Evolutionary conservation across 2,888 invertebrate species (phyloP).

Genomic region (Magallana nippona): DNA sequence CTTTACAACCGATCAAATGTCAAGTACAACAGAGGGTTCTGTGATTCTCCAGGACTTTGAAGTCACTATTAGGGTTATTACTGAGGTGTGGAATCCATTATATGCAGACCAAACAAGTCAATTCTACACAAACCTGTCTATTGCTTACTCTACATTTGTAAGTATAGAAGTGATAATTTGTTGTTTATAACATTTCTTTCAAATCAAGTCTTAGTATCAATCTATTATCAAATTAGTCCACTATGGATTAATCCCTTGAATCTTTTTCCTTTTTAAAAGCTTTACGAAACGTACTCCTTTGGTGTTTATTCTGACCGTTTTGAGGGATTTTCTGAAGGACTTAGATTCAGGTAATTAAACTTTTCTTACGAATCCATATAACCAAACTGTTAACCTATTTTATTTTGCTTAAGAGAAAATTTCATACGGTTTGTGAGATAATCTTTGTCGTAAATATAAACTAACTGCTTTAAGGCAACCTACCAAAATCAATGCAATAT

Average conservation of each 20-base stretch:
- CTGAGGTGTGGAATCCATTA: not conserved
- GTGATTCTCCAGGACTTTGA: not conserved
- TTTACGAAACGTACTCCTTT: not conserved
- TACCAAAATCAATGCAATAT: too few relatives aligned
- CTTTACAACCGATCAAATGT: not conserved
- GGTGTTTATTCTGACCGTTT: not conserved
- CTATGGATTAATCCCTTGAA: too few relatives aligned
- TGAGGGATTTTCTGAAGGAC: not conserved
- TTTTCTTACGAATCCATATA: not conserved
- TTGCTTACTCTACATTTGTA: not conserved
- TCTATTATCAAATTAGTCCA: not conserved
- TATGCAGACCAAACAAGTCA: not conserved
- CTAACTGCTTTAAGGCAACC: too few relatives aligned
- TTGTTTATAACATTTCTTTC: too few relatives aligned
- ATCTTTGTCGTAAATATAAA: too few relatives aligned
- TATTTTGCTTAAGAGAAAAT: not conserved
- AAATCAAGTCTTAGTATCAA: too few relatives aligned
- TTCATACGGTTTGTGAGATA: not conserved
- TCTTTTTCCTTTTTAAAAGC: not conserved
- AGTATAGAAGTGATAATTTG: not conserved
- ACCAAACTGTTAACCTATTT: not conserved
- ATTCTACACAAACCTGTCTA: not conserved
- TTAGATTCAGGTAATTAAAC: not conserved
- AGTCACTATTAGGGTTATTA: not conserved
- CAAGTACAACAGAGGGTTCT: not conserved